Evolutionary conservation across 2,113 vertebrate genomes (phyloP).

Genomic region (Albula glossodonta): DNA sequence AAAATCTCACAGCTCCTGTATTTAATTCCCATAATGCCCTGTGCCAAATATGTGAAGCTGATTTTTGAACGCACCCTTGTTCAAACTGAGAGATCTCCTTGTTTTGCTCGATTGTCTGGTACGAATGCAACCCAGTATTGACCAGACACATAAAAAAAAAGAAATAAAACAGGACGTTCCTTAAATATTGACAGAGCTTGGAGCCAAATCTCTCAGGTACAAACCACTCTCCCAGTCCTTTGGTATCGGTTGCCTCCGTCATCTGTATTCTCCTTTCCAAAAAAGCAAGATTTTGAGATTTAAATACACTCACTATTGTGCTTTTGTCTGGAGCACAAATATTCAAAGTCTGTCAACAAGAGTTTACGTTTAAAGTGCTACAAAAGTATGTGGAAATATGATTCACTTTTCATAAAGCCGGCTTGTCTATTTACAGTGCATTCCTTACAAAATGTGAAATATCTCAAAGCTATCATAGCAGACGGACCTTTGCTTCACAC

Average conservation of each 20-base stretch:
- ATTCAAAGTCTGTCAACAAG: conserved; percentile 23
- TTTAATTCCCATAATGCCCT: too few species aligned
- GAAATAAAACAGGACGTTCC: not conserved
- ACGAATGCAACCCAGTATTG: too few species aligned
- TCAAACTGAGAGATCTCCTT: not conserved
- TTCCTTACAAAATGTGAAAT: conserved; percentile 10
- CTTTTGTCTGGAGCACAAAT: not conserved
- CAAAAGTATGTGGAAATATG: conserved; percentile 25
- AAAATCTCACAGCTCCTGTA: too few species aligned
- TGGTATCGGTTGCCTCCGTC: not conserved
- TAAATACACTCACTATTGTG: not conserved
- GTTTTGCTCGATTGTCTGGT: not conserved
- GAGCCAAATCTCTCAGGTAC: not conserved
- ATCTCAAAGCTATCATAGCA: not conserved
- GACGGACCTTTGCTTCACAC: not conserved
- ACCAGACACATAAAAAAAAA: not conserved
- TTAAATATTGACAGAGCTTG: not conserved
- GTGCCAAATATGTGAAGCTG: too few species aligned
- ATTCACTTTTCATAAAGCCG: not conserved
- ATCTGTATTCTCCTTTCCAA: not conserved
- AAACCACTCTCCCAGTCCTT: not conserved
- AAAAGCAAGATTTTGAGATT: not conserved
- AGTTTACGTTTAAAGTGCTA: conserved; percentile 37
- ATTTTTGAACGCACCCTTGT: not conserved
- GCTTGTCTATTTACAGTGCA: conserved; percentile 13